Evolutionary conservation across 2,113 vertebrate species (phyloP).

Genomic region (Syngnathus scovelli): DNA sequence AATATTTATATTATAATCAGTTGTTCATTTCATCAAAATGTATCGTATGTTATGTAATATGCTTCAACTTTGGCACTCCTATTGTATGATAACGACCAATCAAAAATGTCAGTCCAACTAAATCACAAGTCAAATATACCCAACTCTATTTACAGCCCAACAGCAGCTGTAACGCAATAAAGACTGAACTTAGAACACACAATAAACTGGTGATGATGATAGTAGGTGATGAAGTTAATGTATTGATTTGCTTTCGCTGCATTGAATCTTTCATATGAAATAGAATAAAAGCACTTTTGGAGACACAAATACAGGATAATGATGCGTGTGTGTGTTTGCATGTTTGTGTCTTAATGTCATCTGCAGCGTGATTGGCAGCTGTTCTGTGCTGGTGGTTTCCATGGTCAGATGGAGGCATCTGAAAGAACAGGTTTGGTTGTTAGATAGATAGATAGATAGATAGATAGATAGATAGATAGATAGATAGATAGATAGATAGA

Average conservation of each 20-base stretch:
- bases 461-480: background rate
- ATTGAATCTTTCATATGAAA: background rate
- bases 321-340: background rate
- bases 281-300: background rate
- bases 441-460: background rate
- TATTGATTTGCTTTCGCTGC: background rate
- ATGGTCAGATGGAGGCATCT: slow-evolving; percentile 59
- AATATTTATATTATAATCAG: too few relatives aligned
- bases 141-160: background rate
- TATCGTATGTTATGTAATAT: background rate
- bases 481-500: background rate
- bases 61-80: background rate
- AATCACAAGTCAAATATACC: too few relatives aligned
- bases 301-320: background rate
- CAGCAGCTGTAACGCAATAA: background rate
- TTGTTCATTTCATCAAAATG: too few relatives aligned
- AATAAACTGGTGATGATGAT: background rate
- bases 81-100: background rate
- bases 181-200: background rate
- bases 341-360: background rate
- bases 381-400: slow-evolving; percentile 67
- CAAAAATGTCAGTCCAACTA: background rate
- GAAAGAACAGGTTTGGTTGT: slow-evolving; percentile 56
- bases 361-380: slow-evolving; percentile 68
- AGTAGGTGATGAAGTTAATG: background rate